These are phyloP conservation scores for Meiosimyza platycephala DNA, from an alignment of 2,888 invertebrate genomes.

Conservation along the genomic window DNA sequence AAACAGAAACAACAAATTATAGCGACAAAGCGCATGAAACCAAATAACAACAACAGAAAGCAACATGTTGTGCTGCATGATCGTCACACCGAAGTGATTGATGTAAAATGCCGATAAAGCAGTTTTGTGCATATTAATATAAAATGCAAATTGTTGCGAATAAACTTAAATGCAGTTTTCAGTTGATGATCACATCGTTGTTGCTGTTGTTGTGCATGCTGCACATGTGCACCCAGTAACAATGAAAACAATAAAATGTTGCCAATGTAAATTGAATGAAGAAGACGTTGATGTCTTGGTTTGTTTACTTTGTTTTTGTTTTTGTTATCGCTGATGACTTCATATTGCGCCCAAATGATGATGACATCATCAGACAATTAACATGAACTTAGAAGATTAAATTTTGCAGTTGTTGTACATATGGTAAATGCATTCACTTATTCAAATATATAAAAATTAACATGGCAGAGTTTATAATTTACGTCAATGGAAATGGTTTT, in stretches of 20 bases:
- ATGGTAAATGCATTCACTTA: no score
- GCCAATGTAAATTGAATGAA: neutral
- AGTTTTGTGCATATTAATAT: neutral
- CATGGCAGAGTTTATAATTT: no score
- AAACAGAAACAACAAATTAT: no score
- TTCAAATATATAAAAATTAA: no score
- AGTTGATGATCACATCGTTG: slow-evolving; percentile 12
- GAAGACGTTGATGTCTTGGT: neutral
- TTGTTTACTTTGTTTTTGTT: neutral
- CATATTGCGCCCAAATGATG: slow-evolving; percentile 16
- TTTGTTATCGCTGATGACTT: neutral
- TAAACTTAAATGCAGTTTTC: no score
- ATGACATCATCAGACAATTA: slow-evolving; percentile 1
- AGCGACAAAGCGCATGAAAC: neutral
- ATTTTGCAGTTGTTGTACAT: no score
- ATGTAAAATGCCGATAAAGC: slow-evolving; percentile 8
- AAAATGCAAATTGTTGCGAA: neutral
- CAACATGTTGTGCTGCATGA: neutral
- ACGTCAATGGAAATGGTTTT: no score
- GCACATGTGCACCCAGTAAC: slow-evolving; percentile 5
- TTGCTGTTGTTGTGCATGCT: neutral
- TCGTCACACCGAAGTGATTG: neutral
- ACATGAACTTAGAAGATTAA: no score
- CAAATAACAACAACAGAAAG: neutral
- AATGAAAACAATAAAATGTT: neutral